Conservation (phyloP, 2,888 invertebrate species). For the Cheilosia variabilis region DNA sequence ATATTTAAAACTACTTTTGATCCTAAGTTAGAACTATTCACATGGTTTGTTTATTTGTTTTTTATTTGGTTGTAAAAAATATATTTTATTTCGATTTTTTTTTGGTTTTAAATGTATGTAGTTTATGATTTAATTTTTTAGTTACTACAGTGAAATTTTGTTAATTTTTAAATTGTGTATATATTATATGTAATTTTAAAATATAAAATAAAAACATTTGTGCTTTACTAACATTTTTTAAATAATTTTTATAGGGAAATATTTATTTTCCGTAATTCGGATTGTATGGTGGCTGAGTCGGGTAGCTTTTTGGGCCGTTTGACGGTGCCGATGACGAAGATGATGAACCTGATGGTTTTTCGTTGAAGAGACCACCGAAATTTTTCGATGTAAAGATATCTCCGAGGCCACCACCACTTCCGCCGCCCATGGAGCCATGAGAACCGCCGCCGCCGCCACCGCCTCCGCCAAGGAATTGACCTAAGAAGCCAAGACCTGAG, state of each 20-base stretch:
- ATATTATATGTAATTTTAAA: neutral
- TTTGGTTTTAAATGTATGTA: neutral
- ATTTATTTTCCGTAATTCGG: slow-evolving; percentile 61
- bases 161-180: slow-evolving; percentile 27
- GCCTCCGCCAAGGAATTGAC: slow-evolving; percentile 75
- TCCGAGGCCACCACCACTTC: slow-evolving; percentile 78
- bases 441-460: slow-evolving; percentile 77
- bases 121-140: slow-evolving; percentile 9
- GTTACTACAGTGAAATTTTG: slow-evolving; percentile 37
- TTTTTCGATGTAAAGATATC: slow-evolving; percentile 82
- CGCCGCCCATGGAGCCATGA: slow-evolving; percentile 63
- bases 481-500: slow-evolving; percentile 76
- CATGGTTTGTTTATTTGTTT: slow-evolving; percentile 30
- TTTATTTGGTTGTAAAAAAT: slow-evolving; percentile 68
- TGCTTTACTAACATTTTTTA: slow-evolving; percentile 19
- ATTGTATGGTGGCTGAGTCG: slow-evolving; percentile 81
- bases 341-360: slow-evolving; percentile 79
- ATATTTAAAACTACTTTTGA: slow-evolving; percentile 59
- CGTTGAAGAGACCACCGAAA: slow-evolving; percentile 83
- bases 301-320: slow-evolving; percentile 80
- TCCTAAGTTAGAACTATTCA: slow-evolving; percentile 61
- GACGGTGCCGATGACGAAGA: slow-evolving; percentile 70
- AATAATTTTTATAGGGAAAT: slow-evolving; percentile 32
- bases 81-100: slow-evolving; percentile 56
- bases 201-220: slow-evolving; percentile 13